Conservation (phyloP, 2,797 vertebrate genomes). For the Hemibagrus guttatus region DNA sequence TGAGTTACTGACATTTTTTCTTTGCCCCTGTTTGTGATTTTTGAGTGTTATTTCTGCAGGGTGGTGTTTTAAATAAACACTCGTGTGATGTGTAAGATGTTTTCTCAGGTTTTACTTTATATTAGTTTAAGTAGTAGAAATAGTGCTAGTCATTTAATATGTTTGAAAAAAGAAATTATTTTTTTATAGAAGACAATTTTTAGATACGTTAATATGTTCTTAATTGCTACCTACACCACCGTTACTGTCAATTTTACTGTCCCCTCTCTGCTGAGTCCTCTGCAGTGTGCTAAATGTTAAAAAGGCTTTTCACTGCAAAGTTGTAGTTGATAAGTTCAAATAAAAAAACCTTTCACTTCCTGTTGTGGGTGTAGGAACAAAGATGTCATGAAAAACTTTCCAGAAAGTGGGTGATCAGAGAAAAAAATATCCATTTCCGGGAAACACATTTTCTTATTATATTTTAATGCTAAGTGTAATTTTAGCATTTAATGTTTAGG, state of each 20-base stretch:
- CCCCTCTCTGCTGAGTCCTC: neutral
- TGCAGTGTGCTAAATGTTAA: constrained; percentile 19
- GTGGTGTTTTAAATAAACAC: neutral
- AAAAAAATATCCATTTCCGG: neutral
- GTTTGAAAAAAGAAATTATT: neutral
- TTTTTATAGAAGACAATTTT: neutral
- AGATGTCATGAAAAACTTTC: constrained; percentile 28
- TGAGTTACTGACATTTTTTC: constrained; percentile 14
- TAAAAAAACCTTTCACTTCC: constrained; percentile 27
- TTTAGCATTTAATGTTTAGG: neutral
- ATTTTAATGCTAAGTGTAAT: neutral
- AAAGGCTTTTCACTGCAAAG: constrained; percentile 21
- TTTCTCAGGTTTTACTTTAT: neutral
- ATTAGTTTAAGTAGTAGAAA: neutral
- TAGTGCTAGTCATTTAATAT: too few relatives aligned
- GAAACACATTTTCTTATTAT: neutral
- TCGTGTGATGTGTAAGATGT: neutral
- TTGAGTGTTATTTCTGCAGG: neutral
- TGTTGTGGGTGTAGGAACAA: constrained; percentile 48
- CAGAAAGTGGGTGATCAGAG: neutral
- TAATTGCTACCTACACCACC: neutral
- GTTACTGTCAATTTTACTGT: neutral
- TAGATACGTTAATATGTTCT: neutral
- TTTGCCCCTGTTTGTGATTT: neutral
- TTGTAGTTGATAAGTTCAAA: constrained; percentile 30